Evolutionary conservation across 2,797 vertebrate genomes (phyloP).

Genomic region (Holocentrus rufus): DNA sequence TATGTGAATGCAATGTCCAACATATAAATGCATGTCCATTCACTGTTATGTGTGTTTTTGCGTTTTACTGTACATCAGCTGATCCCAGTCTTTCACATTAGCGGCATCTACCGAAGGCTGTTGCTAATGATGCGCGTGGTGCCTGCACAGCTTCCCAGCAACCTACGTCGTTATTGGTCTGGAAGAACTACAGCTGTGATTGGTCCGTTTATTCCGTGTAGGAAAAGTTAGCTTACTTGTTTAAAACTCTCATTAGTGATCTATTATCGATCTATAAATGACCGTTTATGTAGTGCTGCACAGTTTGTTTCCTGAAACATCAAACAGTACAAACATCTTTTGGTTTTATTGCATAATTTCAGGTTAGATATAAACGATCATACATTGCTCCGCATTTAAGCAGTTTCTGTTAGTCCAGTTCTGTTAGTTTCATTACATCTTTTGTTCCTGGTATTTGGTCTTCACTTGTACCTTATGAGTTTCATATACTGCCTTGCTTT

Average conservation of each 20-base stretch:
- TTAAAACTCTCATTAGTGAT: no score
- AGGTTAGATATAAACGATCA: not conserved
- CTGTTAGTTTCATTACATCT: not conserved
- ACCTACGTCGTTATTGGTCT: slow-evolving; percentile 4
- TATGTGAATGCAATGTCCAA: accelerated
- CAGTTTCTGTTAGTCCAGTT: not conserved
- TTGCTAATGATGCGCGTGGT: slow-evolving; percentile 2
- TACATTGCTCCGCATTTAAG: not conserved
- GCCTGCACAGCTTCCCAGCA: not conserved
- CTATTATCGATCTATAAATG: no score
- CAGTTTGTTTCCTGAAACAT: not conserved
- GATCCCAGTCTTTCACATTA: not conserved
- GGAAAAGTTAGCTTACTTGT: no score
- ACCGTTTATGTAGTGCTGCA: no score
- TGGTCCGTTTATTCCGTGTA: not conserved
- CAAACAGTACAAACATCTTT: not conserved
- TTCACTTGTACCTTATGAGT: not conserved
- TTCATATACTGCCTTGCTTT: not conserved
- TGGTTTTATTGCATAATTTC: not conserved
- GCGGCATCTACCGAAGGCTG: slow-evolving; percentile 12
- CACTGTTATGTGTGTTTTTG: not conserved
- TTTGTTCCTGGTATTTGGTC: not conserved
- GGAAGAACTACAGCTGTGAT: not conserved
- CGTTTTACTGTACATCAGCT: slow-evolving; percentile 4
- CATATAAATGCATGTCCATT: accelerated